Conservation (phyloP, 2,888 invertebrate genomes). For the Watsonalla cultraria region DNA sequence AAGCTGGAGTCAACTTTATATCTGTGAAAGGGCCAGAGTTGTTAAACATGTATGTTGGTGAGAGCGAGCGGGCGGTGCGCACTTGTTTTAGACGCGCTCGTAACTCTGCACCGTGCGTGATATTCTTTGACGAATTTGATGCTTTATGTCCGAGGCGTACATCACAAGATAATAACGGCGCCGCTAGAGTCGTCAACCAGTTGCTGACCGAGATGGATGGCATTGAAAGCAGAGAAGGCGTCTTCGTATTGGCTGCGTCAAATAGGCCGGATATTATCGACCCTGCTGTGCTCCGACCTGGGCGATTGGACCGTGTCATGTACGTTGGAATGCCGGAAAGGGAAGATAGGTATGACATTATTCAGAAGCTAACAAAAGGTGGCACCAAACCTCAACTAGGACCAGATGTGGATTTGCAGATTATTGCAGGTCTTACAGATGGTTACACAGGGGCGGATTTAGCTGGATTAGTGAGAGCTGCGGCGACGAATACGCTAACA, state of each 20-base stretch:
- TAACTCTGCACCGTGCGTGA: constrained; percentile 97
- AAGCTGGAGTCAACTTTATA: constrained; percentile 98
- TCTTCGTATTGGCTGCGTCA: constrained; percentile 97
- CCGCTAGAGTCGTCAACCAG: constrained; percentile 96
- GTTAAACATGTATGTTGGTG: constrained; percentile 99
- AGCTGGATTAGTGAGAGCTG: constrained; percentile 92
- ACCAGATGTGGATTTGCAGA: constrained; percentile 85
- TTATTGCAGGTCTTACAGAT: constrained; percentile 83
- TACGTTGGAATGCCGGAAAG: constrained; percentile 92
- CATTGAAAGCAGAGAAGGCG: constrained; percentile 92
- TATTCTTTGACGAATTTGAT: constrained; percentile 99
- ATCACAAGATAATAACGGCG: constrained; percentile 84
- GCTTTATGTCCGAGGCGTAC: constrained; percentile 95
- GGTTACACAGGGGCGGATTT: constrained; percentile 97
- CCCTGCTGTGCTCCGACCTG: constrained; percentile 93
- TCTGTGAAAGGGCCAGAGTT: constrained; percentile 99
- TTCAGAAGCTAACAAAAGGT: constrained; percentile 92
- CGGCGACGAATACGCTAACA: constrained; percentile 88
- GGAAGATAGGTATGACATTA: constrained; percentile 90
- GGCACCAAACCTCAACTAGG: constrained; percentile 88
- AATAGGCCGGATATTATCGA: constrained; percentile 98
- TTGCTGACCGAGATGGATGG: constrained; percentile 99
- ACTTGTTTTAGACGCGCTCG: constrained; percentile 96
- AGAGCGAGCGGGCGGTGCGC: constrained; percentile 98
- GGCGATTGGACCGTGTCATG: constrained; percentile 92